Evolutionary conservation across 2,113 vertebrate genomes (phyloP), one percentile per base, ranked within the genome.

Genomic region (Melospiza georgiana): DNA sequence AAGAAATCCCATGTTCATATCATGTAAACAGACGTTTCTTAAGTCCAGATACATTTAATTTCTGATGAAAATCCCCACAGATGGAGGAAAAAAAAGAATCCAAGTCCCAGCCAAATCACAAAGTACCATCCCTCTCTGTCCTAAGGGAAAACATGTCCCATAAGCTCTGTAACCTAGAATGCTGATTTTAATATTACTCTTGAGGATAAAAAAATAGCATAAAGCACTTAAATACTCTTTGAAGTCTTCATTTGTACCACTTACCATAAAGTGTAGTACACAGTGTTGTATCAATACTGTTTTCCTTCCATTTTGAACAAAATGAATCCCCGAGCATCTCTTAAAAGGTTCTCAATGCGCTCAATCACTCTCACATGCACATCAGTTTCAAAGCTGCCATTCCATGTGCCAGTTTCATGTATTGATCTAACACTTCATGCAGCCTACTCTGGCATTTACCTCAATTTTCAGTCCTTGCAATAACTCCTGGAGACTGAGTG

Each of bases 261-360:
- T 86, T n/a, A 57, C 15, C 28, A 68, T 55, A 10, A 89, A 77
- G 41, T 19, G 23, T 23, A 74, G 20, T 7, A 57, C 24, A 67
- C 10, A 44, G 33, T 46, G 35, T 27, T 75, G 44, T 46, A 80
- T 5, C 12, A 1, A 84, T 59, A 83, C 46, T 61, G 30, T 79
- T 95, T 95, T 74, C 69, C 63, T 67, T 91, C 73, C 49, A 49
- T 88, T 93, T 94, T 57, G 83, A 92, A 75, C 43, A 74, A 61
- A 78, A 90, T 83, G 2, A 79, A 79, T 78, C 59, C 87, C 66
- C 39, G 63, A 49, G 46, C 55, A 49, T 90, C 58, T 84, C n/a
- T 86, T 86, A 39, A 84, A 84, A 94, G 31, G 25, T 18, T 84
- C 73, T 73, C 46, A 37, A 2, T 31, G n/a, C 13, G 24, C 33